phyloP scores from a whole-genome alignment of 2,797 vertebrate species.

The Lacerta agilis region DNA sequence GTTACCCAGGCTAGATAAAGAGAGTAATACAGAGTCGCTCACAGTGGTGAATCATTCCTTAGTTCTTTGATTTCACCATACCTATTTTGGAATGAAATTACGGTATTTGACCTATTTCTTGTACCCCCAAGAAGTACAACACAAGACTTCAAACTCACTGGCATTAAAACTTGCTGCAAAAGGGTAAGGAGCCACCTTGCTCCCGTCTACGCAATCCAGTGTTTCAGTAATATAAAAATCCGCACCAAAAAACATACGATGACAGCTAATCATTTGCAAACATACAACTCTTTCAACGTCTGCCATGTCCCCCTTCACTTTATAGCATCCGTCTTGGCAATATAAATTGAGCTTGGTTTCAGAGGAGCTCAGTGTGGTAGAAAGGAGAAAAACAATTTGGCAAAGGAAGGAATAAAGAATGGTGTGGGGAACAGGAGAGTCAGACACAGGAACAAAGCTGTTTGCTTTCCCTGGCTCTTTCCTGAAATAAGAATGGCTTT shows the following conservation, averaged over 20 bases:
- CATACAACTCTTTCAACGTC: constrained; percentile 72
- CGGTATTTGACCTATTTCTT: constrained; percentile 32
- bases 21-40: constrained; percentile 6
- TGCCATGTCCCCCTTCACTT: constrained; percentile 69
- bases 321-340: constrained; percentile 71
- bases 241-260: constrained; percentile 44
- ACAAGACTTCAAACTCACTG: constrained; percentile 34
- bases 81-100: constrained; percentile 44
- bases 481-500: constrained; percentile 43
- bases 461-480: constrained; percentile 47
- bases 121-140: constrained; percentile 8
- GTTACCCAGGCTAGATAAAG: constrained; percentile 9
- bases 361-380: constrained; percentile 53
- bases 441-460: constrained; percentile 23
- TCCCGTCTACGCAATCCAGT: constrained; percentile 42
- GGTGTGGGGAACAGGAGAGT: constrained; percentile 12
- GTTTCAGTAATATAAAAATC: constrained; percentile 49
- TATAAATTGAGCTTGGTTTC: constrained; percentile 71
- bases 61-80: constrained; percentile 21
- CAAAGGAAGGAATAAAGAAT: constrained; percentile 67
- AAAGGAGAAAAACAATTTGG: constrained; percentile 65
- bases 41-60: constrained; percentile 26
- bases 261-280: constrained; percentile 77
- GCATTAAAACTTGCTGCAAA: constrained; percentile 53
- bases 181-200: constrained; percentile 41